phyloP scores from a whole-genome alignment of 30 jellyfish, hydroid and myxozoan genomes.

The Haliclystus octoradiatus region DNA sequence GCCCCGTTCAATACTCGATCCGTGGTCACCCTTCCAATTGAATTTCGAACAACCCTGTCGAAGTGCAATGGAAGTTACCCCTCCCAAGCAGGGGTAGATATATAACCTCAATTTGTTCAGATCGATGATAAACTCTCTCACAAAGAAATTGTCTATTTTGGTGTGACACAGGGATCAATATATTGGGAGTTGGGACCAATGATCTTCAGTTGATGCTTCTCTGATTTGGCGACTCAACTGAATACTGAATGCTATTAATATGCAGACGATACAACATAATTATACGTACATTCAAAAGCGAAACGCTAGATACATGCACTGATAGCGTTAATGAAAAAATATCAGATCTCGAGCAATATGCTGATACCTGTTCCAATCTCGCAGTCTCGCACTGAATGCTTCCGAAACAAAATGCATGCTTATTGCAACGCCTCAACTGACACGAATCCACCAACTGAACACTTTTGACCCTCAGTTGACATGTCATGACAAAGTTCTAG shows the following conservation, averaged over 20 bases:
- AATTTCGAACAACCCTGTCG: too few species aligned
- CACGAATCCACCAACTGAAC: constrained; percentile 13
- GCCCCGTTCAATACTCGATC: too few species aligned
- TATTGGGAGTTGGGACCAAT: constrained; percentile 53
- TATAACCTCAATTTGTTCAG: constrained; percentile 45
- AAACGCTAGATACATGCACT: constrained; percentile 10
- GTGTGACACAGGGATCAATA: constrained; percentile 53
- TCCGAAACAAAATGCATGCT: constrained; percentile 30
- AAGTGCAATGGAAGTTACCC: too few species aligned
- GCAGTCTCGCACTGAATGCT: constrained; percentile 30
- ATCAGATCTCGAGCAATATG: constrained; percentile 5
- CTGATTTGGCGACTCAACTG: constrained; percentile 30
- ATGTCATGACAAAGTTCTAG: constrained; percentile 8
- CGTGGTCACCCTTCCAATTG: too few species aligned
- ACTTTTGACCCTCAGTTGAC: constrained; percentile 16
- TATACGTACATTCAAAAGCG: constrained; percentile 25
- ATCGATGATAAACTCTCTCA: constrained; percentile 41
- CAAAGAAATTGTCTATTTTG: constrained; percentile 19
- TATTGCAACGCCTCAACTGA: constrained; percentile 21
- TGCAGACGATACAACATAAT: constrained; percentile 32
- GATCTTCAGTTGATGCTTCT: constrained; percentile 32
- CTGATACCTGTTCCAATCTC: constrained; percentile 32
- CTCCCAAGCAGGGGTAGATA: too few species aligned
- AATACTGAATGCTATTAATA: constrained; percentile 24
- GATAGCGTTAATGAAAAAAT: constrained; percentile 16